Evolutionary conservation across 2,888 invertebrate species (phyloP), one percentile per base, ranked within the genome.

Genomic region (Tetramorium bicarinatum): DNA sequence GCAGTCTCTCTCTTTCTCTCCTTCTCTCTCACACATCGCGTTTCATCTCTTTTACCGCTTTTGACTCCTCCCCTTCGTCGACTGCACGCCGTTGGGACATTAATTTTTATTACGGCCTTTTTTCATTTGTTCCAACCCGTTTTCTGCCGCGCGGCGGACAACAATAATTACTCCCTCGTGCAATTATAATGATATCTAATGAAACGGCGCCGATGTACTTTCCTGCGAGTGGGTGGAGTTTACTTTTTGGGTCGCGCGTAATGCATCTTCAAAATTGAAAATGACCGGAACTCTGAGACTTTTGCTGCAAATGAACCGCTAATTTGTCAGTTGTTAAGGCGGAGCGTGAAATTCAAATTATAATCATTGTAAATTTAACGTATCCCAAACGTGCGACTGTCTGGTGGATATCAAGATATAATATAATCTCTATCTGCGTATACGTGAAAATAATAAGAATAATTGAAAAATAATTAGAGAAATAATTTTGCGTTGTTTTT

Each of bases 161-260:
- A 89, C 88, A 90, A 91, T 92, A 93, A 93, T 93, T 93, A 92
- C 89, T 92, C 91, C 87, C 85, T 75, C 64, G 89, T 81, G 91
- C 90, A 90, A 93, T 91, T 92, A 89, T 91, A 92, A 93, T 91
- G 92, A 91, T 91, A 91, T 91, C 91, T 91, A 93, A 92, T 90
- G 91, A 92, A 93, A 93, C 89, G 87, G 77, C 87, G 79, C 83
- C 85, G 67, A 54, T 80, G 84, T 82, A 85, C 71, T 84, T 85
- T 83, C 77, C 74, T n/a, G 67, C 38, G 76, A 69, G 82, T 79
- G 61, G 52, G 69, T 71, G 71, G 64, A 59, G 64, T 67, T 83
- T 56, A 76, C 87, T 85, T 87, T 85, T 69, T 80, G 44, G 56
- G 84, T 52, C 49, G 41, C 29, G 54, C 49, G 25, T 44, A 74